Base-by-base conservation (phyloP, 2,113 vertebrate genomes). In the Thomomys bottae region DNA sequence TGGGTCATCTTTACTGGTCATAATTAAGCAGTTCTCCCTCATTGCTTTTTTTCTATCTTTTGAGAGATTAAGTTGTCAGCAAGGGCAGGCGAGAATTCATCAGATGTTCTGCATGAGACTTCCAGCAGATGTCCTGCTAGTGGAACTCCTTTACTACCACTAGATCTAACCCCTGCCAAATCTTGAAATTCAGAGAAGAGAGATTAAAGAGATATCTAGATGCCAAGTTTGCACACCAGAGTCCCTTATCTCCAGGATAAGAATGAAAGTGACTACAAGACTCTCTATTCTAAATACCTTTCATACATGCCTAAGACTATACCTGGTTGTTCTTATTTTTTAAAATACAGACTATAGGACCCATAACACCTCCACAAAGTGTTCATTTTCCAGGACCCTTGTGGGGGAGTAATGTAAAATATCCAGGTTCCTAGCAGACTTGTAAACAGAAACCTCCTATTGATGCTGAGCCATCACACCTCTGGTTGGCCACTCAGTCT, bases 61-160 rank as follows among this genome's bases (percentile, higher is more conserved):
- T 78, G 95, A 81, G 87, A 94, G 86, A 92, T 88, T 64, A 95
- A 81, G 87, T 70, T 93, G 67, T 93, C 84, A 94, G 67, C 59
- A 72, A 94, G 49, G n/a, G 59, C 63, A 77, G 36, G 57, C 66
- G 84, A 76, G 61, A 59, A 84, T 72, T 70, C 81, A 71, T 93
- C 77, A 92, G 81, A 87, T 85, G 42, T 72, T 93, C 76, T 64
- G 32, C 84, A 73, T 30, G 77, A 87, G 84, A 88, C 91, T 90
- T 92, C 63, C 78, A 82, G 84, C 87, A 94, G 89, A 66, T 92
- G 84, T 93, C 84, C 91, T 82, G 78, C 70, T 72, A 28, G 38
- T 2, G 18, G 77, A 94, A 87, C 84, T 94, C 92, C 92, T 93
- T 91, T 42, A 49, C 92, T 66, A 49, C 91, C 71, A 59, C 49